phyloP scores from a whole-genome alignment of 2,113 vertebrate genomes.

The Paratilapia polleni region DNA sequence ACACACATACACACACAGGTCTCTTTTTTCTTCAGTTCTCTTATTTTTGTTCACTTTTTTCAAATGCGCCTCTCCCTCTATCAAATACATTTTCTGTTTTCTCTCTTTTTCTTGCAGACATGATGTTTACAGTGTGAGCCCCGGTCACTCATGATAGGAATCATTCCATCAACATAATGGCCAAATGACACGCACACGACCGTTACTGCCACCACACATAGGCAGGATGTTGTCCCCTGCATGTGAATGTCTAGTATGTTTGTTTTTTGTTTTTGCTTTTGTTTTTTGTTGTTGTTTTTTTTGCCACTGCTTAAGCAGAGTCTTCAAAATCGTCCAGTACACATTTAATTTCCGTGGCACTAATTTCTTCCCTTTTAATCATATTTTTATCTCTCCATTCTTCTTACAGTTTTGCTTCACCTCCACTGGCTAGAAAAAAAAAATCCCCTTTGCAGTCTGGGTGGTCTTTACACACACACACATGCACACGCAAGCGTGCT shows the following conservation, averaged over 20 bases:
- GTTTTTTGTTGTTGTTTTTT: neutral
- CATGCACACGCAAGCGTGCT: slow-evolving; percentile 26
- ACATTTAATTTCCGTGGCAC: neutral
- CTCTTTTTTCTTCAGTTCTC: slow-evolving; percentile 16
- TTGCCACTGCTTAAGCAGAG: neutral
- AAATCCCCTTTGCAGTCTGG: slow-evolving; percentile 70
- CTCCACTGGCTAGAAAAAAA: slow-evolving; percentile 53
- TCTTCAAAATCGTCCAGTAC: slow-evolving; percentile 1
- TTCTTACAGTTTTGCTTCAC: slow-evolving; percentile 56
- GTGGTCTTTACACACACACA: slow-evolving; percentile 75
- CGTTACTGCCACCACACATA: slow-evolving; percentile 55
- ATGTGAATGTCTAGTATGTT: neutral
- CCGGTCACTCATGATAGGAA: slow-evolving; percentile 71
- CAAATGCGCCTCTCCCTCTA: neutral
- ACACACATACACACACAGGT: neutral
- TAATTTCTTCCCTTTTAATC: slow-evolving; percentile 19
- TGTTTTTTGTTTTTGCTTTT: neutral
- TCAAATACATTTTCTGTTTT: slow-evolving; percentile 16
- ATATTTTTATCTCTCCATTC: slow-evolving; percentile 32
- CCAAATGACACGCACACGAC: slow-evolving; percentile 75
- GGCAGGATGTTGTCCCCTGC: slow-evolving; percentile 50
- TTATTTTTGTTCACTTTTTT: slow-evolving; percentile 26
- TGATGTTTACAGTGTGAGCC: slow-evolving; percentile 75
- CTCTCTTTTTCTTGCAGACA: slow-evolving; percentile 44
- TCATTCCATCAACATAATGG: slow-evolving; percentile 75